Percentiles rank a stretch among this genome's conserved stretches.
phyloP scores from a whole-genome alignment of 2,888 invertebrate species.

The Meliscaeva auricollis region DNA sequence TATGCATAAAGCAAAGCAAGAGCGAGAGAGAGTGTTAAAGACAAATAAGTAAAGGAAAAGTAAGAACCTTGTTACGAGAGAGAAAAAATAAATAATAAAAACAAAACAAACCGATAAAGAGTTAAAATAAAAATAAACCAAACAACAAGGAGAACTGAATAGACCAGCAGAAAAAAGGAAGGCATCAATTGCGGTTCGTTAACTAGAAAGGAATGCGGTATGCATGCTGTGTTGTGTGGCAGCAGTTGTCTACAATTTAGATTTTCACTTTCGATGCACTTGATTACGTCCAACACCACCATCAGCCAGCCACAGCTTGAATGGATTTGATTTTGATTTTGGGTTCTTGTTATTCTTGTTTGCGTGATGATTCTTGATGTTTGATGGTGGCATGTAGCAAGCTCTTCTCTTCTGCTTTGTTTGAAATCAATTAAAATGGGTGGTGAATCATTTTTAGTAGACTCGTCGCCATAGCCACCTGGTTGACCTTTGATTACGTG shows the following conservation, averaged over 20 bases:
- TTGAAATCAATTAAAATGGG: constrained; percentile 24
- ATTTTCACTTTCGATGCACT: constrained; percentile 76
- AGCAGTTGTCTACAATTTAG: constrained; percentile 62
- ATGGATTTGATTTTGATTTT: constrained; percentile 52
- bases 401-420: constrained; percentile 42
- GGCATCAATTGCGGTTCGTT: constrained; percentile 61
- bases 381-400: background rate
- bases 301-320: constrained; percentile 31
- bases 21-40: constrained; percentile 51
- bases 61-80: constrained; percentile 34
- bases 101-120: constrained; percentile 40
- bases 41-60: constrained; percentile 37
- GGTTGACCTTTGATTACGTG: constrained; percentile 33
- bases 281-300: constrained; percentile 61
- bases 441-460: constrained; percentile 55
- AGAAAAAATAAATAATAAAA: no score
- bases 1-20: constrained; percentile 57
- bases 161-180: constrained; percentile 42
- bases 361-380: background rate
- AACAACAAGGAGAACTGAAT: constrained; percentile 1
- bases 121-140: constrained; percentile 14
- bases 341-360: constrained; percentile 20
- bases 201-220: constrained; percentile 69
- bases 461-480: constrained; percentile 38
- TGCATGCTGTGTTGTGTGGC: constrained; percentile 30